Evolutionary conservation across 2,888 invertebrate genomes (phyloP).

Genomic region (Lypha dubia): DNA sequence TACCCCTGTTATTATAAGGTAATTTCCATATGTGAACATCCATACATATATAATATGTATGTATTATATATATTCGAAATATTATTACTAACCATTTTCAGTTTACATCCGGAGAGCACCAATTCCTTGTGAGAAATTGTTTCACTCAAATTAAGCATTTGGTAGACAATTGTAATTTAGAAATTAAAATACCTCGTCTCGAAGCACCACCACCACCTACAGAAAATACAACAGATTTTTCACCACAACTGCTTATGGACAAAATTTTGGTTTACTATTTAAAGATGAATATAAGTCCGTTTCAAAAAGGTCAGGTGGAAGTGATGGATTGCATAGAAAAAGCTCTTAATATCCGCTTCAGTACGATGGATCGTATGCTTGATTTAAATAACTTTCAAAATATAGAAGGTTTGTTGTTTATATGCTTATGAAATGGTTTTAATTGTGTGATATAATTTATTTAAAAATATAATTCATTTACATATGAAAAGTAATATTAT

Average conservation of each 20-base stretch:
- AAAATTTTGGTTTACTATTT: conserved; percentile 75
- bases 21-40: conserved; percentile 31
- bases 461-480: background rate
- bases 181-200: conserved; percentile 76
- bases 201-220: conserved; percentile 56
- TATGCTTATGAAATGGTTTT: background rate
- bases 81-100: conserved; percentile 57
- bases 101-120: conserved; percentile 78
- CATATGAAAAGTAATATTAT: too few relatives aligned
- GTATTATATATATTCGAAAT: background rate
- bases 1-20: conserved; percentile 82
- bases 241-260: conserved; percentile 67
- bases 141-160: conserved; percentile 78
- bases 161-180: conserved; percentile 76
- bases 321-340: conserved; percentile 77
- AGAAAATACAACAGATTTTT: conserved; percentile 44
- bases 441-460: too few relatives aligned
- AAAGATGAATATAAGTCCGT: conserved; percentile 78
- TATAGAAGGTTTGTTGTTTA: conserved; percentile 72
- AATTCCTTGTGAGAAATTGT: conserved; percentile 79
- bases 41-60: background rate
- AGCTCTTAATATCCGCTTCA: conserved; percentile 77
- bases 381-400: conserved; percentile 78
- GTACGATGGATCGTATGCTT: conserved; percentile 77
- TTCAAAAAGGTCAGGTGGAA: conserved; percentile 77